phyloP scores from a whole-genome alignment of 2,797 vertebrate genomes.

The Typhlichthys eigenmanni region DNA sequence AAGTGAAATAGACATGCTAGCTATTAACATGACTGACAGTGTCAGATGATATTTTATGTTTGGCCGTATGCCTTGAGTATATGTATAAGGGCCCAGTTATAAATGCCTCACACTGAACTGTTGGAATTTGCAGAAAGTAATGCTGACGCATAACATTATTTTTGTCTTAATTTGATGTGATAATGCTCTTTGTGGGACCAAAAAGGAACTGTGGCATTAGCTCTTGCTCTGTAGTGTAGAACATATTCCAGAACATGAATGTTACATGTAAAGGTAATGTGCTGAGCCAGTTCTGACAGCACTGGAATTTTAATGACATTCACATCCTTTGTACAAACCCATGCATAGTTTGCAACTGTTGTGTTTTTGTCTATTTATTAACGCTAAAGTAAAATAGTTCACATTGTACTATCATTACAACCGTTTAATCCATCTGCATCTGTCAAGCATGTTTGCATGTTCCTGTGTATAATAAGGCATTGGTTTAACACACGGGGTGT shows the following conservation, averaged over 20 bases:
- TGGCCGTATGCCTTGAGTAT: conserved; percentile 21
- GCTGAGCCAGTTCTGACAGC: conserved; percentile 36
- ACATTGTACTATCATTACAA: conserved; percentile 23
- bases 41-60: conserved; percentile 19
- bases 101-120: conserved; percentile 26
- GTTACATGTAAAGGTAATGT: conserved; percentile 24
- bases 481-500: conserved; percentile 8
- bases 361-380: conserved; percentile 48
- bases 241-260: conserved; percentile 30
- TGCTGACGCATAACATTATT: conserved; percentile 25
- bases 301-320: conserved; percentile 34
- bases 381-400: conserved; percentile 41
- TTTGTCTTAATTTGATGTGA: conserved; percentile 10
- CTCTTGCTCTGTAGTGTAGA: conserved; percentile 50
- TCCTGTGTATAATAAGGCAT: background rate
- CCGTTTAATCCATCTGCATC: conserved; percentile 10
- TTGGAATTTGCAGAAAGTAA: conserved; percentile 14
- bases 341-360: conserved; percentile 44
- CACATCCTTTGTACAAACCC: conserved; percentile 52
- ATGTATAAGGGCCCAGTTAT: conserved; percentile 18
- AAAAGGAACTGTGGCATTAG: conserved; percentile 43
- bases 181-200: conserved; percentile 56
- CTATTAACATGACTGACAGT: conserved; percentile 28
- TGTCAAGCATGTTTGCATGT: background rate
- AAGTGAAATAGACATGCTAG: background rate